Base-by-base conservation (phyloP, 2,113 vertebrate species). In the Orthonyx spaldingii region DNA sequence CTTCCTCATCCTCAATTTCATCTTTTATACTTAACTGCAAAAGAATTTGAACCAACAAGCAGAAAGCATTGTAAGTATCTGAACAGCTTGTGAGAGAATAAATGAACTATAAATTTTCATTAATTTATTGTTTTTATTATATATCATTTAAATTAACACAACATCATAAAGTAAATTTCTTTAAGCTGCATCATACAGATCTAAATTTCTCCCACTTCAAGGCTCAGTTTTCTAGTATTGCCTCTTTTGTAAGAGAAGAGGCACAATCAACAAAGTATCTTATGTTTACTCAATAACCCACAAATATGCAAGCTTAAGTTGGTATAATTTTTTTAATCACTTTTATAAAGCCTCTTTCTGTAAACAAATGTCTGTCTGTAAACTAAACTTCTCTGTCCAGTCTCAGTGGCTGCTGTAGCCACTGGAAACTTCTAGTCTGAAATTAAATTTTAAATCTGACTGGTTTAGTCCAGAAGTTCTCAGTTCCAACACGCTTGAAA, bases 1-100 rank as follows among this genome's bases (percentile, higher is more conserved):
- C 98, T 83, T 99, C 99, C 91, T 99, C 99, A 65, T 99, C 99
- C 81, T 99, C 99, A 47, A 99, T 99, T 96, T 99, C 98, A 44
- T 99, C 98, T 97, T 98, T 99, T 95, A 99, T 96, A 83, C 98
- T 98, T 95, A 99, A 98, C 99, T 99, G 93, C 75, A 89, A 84
- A 66, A 93, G 39, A 95, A 49, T 81, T 88, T 32, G 60, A 91
- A 80, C 8, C 84, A 84, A 63, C 5, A 37, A 91, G 56, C 7
- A 78, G 33, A 8, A 53, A 61, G 74, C 26, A 33, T 5, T 30
- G 14, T 41, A 71, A 68, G n/a, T 56, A 64, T 28, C 41, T 49
- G 37, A 64, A 82, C 49, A 37, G 44, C 44, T 41, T 60, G 27
- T 22, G 5, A 89, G 13, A 47, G 33, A 78, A 35, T 8, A 87